Percentiles rank a stretch among this genome's conserved stretches.
phyloP scores from a whole-genome alignment of 2,797 vertebrate genomes.

The Acipenser oxyrinchus region DNA sequence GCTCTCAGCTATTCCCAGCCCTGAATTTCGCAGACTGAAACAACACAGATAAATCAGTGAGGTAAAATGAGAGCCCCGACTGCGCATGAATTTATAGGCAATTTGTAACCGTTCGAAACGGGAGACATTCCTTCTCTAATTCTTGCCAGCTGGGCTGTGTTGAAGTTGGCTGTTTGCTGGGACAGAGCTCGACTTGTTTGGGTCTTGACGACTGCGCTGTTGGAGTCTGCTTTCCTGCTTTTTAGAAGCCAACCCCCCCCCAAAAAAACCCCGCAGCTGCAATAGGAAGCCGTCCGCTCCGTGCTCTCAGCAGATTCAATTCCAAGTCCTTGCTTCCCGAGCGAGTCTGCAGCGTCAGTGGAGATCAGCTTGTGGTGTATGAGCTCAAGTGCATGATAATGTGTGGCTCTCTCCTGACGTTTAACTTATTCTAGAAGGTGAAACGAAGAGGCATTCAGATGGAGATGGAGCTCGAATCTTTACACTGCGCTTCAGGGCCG shows the following conservation, averaged over 20 bases:
- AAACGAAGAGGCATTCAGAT: too few relatives aligned
- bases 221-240: slow-evolving; percentile 18
- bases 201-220: too few relatives aligned
- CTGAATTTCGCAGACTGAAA: slow-evolving; percentile 25
- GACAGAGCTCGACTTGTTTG: not conserved
- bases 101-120: slow-evolving; percentile 52
- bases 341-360: too few relatives aligned
- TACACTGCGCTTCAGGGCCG: too few relatives aligned
- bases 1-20: not conserved
- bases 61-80: slow-evolving; percentile 24
- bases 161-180: slow-evolving; percentile 11
- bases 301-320: too few relatives aligned
- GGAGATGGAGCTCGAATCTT: too few relatives aligned
- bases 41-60: slow-evolving; percentile 23
- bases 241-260: slow-evolving; percentile 36
- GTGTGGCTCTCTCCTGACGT: too few relatives aligned
- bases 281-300: too few relatives aligned
- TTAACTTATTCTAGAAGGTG: too few relatives aligned
- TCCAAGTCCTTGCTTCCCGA: too few relatives aligned
- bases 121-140: slow-evolving; percentile 57
- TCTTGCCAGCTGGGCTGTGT: slow-evolving; percentile 54
- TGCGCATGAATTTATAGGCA: slow-evolving; percentile 40
- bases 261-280: slow-evolving; percentile 32
- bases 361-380: too few relatives aligned
- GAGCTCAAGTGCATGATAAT: too few relatives aligned